Evolutionary conservation across 2,113 vertebrate species (phyloP).

Genomic region (Plotosus lineatus): DNA sequence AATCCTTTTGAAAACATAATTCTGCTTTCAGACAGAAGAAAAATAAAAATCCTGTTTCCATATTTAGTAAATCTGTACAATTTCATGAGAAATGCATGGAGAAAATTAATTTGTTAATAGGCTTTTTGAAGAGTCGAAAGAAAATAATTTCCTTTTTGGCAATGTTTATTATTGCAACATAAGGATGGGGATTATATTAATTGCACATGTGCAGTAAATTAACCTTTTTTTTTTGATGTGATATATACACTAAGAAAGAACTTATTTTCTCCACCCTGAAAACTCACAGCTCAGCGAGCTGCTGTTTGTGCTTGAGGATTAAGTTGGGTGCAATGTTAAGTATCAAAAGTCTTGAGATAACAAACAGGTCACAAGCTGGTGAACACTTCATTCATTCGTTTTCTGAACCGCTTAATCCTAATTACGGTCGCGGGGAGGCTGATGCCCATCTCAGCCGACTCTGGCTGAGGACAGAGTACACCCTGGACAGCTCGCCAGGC

Average conservation of each 20-base stretch:
- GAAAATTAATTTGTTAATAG: neutral
- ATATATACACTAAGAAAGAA: constrained; percentile 14
- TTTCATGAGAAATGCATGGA: neutral
- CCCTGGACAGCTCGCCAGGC: too few relatives aligned
- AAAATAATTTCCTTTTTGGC: neutral
- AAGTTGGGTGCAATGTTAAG: neutral
- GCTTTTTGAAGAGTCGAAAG: neutral
- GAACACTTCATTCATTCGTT: constrained; percentile 20
- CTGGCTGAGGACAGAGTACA: too few relatives aligned
- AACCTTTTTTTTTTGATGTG: constrained; percentile 17
- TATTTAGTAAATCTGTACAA: neutral
- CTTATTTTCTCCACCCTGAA: neutral
- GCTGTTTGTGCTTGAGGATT: neutral
- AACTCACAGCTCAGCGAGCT: neutral
- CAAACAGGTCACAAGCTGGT: constrained; percentile 6
- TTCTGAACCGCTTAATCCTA: too few relatives aligned
- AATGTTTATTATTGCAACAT: neutral
- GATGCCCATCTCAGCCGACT: too few relatives aligned
- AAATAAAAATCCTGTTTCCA: neutral
- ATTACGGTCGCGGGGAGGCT: too few relatives aligned
- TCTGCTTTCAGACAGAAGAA: neutral
- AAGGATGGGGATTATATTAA: constrained; percentile 20
- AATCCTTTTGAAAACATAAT: neutral
- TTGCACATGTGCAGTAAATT: neutral
- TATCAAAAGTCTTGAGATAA: constrained; percentile 9